phyloP scores from a whole-genome alignment of 2,113 vertebrate genomes.

The Sturnus vulgaris region DNA sequence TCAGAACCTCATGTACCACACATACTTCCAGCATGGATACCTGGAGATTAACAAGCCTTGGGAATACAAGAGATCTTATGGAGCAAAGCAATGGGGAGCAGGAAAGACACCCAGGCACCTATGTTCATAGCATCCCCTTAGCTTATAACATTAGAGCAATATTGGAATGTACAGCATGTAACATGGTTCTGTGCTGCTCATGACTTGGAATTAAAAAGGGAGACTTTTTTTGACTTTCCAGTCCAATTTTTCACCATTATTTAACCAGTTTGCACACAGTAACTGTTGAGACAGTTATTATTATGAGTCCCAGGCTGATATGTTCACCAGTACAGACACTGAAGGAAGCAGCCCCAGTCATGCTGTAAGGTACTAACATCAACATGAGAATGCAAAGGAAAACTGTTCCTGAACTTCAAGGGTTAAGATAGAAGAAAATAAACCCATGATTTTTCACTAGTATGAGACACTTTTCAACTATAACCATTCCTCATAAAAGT shows the following conservation, averaged over 20 bases:
- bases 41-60: not conserved
- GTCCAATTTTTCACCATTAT: not conserved
- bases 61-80: not conserved
- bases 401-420: not conserved
- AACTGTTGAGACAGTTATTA: not conserved
- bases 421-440: not conserved
- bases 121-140: not conserved
- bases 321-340: not conserved
- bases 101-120: not conserved
- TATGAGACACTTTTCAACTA: not conserved
- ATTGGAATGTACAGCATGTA: accelerated
- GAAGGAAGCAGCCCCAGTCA: not conserved
- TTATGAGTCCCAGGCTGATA: not conserved
- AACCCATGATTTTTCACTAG: not conserved
- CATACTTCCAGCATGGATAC: not conserved
- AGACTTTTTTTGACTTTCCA: not conserved
- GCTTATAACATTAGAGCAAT: not conserved
- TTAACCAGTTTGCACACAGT: not conserved
- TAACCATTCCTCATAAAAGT: not conserved
- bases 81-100: not conserved
- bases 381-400: not conserved
- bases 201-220: not conserved
- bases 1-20: not conserved
- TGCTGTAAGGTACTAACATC: not conserved
- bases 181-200: not conserved